Evolutionary conservation across 37 sponge, comb jelly and placozoan species (phyloP), one percentile per base, ranked within the genome.

Genomic region (Spongia lamella): DNA sequence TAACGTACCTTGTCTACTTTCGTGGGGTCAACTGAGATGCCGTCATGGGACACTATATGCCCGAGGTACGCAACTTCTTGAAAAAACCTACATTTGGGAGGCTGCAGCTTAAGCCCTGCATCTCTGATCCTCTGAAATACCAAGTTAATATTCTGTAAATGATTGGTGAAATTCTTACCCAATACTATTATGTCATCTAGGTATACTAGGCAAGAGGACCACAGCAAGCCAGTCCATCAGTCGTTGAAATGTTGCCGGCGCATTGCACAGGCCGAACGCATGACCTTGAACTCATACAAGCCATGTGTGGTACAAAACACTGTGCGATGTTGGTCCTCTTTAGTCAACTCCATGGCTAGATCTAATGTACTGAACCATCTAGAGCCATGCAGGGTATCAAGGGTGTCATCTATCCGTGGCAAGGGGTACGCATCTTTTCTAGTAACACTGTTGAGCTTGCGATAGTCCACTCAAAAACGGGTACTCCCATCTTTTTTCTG

Each of bases 401-500:
- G 56, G 27, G 53, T 53, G 21, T 35, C 35, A 33, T 43, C 53
- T 5, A 71, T 53, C 1, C 6, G 29, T 22, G 72, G 72, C 53
- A 71, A 32, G 51, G 72, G 72, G 53, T 54, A 71, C 1, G 72
- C 56, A 71, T 71, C 72, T 27, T 53, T 71, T 54, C 33, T 52
- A 16, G 72, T 71, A n/a, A 71, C 56, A 20, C 13, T 2, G 35
- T 71, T 71, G 0, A 71, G 35, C 4, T 26, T 51, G 13, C 72
- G 56, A 33, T 71, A 71, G 56, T 71, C 72, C 29, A 58, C 66
- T 3, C 37, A 78, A 37, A 78, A 66, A 29, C 68, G 49, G n/a
- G 24, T 26, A 15, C 53, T 29, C 24, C 78, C 78, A 38, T 77
- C 53, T 15, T 78, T 66, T 32, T 78, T 78, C 52, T 78, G 29